A percentile compares a stretch with the other conserved stretches of the same genome.
Conservation (phyloP, 2,797 vertebrate genomes). For the Eulemur albifrons region DNA sequence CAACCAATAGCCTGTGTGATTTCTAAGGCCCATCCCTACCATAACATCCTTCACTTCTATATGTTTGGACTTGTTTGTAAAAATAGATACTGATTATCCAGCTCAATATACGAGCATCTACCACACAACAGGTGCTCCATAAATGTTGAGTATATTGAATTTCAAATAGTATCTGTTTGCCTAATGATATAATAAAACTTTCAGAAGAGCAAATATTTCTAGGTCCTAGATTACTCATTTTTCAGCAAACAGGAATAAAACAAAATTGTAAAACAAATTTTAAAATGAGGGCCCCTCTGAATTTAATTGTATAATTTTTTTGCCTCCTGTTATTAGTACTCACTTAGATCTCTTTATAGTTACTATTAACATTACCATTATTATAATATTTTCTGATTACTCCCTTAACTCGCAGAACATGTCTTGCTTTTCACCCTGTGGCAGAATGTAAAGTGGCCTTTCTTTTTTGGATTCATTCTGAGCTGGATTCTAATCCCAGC, state of each 20-base stretch:
- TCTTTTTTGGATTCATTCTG: background rate
- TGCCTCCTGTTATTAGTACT: background rate
- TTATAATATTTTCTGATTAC: background rate
- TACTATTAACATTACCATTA: too few species aligned
- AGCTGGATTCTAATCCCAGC: background rate
- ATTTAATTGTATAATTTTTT: background rate
- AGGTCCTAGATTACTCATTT: background rate
- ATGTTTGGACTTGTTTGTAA: background rate
- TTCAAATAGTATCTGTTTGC: constrained; percentile 18
- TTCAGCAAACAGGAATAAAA: background rate
- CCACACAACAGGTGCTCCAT: background rate
- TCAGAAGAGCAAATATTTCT: background rate
- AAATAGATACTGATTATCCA: background rate
- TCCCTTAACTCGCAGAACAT: background rate
- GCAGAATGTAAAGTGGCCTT: background rate
- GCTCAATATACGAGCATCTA: background rate
- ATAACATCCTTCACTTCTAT: background rate
- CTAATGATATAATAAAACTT: background rate
- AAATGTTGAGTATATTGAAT: background rate
- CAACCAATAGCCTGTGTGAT: background rate
- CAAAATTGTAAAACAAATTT: constrained; percentile 15
- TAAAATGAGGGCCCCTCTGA: background rate
- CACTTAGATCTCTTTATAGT: background rate
- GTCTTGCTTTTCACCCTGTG: background rate
- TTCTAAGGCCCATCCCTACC: background rate